Conservation (phyloP, 2,113 vertebrate species). For the Cacatua alba region DNA sequence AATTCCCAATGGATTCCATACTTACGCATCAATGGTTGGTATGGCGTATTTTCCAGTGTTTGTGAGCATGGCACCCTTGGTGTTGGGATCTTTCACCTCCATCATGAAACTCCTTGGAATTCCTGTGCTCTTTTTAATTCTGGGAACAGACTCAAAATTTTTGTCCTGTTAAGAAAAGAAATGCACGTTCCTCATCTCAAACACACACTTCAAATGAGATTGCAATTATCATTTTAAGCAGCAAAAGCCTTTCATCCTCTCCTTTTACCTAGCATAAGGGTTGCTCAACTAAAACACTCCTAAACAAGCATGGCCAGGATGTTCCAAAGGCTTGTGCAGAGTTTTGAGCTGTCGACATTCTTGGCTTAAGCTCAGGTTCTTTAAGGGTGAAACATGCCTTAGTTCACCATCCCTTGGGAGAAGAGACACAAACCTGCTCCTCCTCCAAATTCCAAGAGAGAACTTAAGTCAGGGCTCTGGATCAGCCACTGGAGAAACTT, state of each 20-base stretch:
- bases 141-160: conserved; percentile 86
- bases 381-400: background rate
- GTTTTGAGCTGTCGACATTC: background rate
- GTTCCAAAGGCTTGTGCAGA: background rate
- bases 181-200: background rate
- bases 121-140: conserved; percentile 96
- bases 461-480: background rate
- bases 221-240: background rate
- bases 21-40: conserved; percentile 96
- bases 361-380: background rate
- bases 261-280: background rate
- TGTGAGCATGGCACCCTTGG: conserved; percentile 96
- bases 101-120: conserved; percentile 98
- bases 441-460: background rate
- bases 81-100: conserved; percentile 94
- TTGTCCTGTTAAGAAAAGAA: conserved; percentile 83
- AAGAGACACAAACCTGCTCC: background rate
- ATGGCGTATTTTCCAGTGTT: conserved; percentile 94
- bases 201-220: background rate
- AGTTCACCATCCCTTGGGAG: too few species aligned
- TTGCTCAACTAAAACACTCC: background rate
- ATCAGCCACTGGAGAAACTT: background rate
- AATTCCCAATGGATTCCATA: background rate
- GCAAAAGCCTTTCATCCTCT: background rate
- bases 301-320: accelerated